These are phyloP conservation scores for Ladona fulva DNA, from an alignment of 1,140 invertebrate genomes.

Conservation along the genomic window DNA sequence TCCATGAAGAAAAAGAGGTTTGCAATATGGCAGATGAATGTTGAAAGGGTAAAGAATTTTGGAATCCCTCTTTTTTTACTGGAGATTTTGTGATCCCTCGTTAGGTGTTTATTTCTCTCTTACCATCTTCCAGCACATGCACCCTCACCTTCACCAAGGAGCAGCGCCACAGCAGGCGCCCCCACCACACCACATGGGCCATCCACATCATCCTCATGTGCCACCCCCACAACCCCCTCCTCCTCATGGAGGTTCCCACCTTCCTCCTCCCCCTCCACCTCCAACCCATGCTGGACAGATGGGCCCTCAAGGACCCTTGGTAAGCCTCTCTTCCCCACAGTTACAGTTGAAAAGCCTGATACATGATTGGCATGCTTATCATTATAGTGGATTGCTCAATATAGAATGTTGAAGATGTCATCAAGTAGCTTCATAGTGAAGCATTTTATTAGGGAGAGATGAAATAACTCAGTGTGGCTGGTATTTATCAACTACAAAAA, in stretches of 20 bases:
- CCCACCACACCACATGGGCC: background rate
- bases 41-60: too few species aligned
- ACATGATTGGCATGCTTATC: too few species aligned
- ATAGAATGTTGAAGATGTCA: too few species aligned
- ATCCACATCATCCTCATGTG: background rate
- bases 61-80: too few species aligned
- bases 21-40: too few species aligned
- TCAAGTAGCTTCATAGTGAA: too few species aligned
- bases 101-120: slow-evolving; percentile 7
- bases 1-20: too few species aligned
- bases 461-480: too few species aligned
- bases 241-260: background rate
- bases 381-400: too few species aligned
- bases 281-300: slow-evolving; percentile 12
- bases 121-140: background rate
- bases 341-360: background rate
- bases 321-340: slow-evolving; percentile 11
- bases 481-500: too few species aligned
- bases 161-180: background rate
- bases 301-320: slow-evolving; percentile 12
- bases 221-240: background rate
- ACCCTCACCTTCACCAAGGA: slow-evolving; percentile 2
- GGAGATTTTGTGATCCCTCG: background rate
- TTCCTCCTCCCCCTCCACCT: slow-evolving; percentile 13
- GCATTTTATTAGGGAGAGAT: too few species aligned